Percentiles rank a stretch among this genome's conserved stretches.
Evolutionary conservation across 2,797 vertebrate genomes (phyloP).

Genomic region (Alfaro cultratus): DNA sequence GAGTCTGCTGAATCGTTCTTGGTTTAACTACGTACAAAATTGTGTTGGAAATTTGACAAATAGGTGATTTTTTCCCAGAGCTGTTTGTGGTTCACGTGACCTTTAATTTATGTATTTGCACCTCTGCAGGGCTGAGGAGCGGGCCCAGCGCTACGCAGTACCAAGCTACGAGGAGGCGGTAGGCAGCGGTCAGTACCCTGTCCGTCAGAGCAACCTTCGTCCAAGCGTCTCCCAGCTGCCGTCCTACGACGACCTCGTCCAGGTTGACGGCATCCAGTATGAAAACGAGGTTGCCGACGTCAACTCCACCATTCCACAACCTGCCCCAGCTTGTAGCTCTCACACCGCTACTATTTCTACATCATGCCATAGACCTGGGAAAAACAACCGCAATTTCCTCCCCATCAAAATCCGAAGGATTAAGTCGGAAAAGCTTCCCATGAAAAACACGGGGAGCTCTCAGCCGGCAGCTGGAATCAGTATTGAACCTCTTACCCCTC

Average conservation of each 20-base stretch:
- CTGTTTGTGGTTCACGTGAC: neutral
- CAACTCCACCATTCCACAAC: neutral
- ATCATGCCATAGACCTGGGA: constrained; percentile 73
- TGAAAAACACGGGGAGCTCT: constrained; percentile 80
- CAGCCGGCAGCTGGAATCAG: constrained; percentile 73
- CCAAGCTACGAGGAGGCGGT: constrained; percentile 96
- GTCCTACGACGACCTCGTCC: constrained; percentile 91
- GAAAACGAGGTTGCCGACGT: constrained; percentile 65
- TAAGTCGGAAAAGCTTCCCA: constrained; percentile 91
- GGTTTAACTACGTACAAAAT: neutral
- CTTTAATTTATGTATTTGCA: constrained; percentile 18
- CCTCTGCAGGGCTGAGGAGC: constrained; percentile 70
- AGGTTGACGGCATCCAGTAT: constrained; percentile 70
- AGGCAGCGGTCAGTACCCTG: constrained; percentile 79
- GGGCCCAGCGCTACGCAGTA: constrained; percentile 84
- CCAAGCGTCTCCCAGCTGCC: constrained; percentile 86
- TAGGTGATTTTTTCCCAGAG: neutral
- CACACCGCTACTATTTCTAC: neutral
- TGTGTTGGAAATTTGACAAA: neutral
- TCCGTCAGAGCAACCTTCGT: constrained; percentile 74
- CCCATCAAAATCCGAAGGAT: constrained; percentile 91
- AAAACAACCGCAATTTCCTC: constrained; percentile 82
- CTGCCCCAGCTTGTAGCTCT: neutral
- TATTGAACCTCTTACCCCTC: constrained; percentile 93
- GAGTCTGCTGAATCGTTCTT: neutral